These are phyloP conservation scores for Spermophilus dauricus DNA, from an alignment of 2,113 vertebrate species.

Conservation along the genomic window DNA sequence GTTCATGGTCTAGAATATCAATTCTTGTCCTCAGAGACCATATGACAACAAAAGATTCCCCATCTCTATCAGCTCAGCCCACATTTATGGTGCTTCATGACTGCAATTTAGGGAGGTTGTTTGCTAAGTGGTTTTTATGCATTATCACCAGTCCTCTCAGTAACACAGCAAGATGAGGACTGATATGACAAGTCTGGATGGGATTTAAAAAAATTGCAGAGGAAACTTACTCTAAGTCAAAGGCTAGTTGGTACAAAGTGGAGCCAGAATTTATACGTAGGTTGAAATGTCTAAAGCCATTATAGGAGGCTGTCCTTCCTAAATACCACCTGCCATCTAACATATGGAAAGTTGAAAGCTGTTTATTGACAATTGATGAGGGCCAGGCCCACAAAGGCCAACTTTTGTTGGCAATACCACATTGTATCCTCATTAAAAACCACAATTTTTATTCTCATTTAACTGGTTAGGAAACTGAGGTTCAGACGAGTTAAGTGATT, in stretches of 20 bases:
- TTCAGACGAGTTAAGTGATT: conserved; percentile 37
- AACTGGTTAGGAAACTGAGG: conserved; percentile 61
- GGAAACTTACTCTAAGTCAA: neutral
- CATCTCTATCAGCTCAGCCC: neutral
- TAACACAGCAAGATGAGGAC: neutral
- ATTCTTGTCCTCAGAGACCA: neutral
- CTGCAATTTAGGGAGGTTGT: neutral
- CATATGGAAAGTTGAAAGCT: neutral
- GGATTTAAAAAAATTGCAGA: neutral
- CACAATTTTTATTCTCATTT: conserved; percentile 61
- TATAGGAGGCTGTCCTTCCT: neutral
- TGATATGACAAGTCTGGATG: neutral
- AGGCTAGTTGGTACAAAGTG: neutral
- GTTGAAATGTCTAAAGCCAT: neutral
- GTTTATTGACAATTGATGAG: neutral
- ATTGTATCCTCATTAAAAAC: conserved; percentile 5
- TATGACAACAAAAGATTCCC: neutral
- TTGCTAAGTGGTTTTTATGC: neutral
- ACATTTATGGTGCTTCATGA: neutral
- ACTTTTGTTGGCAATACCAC: neutral
- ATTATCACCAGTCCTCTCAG: neutral
- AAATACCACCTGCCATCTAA: neutral
- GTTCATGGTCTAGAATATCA: neutral
- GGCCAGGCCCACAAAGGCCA: neutral
- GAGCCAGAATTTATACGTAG: neutral